These are phyloP conservation scores for Eupithecia insigniata DNA, from an alignment of 2,888 invertebrate species.

Conservation along the genomic window DNA sequence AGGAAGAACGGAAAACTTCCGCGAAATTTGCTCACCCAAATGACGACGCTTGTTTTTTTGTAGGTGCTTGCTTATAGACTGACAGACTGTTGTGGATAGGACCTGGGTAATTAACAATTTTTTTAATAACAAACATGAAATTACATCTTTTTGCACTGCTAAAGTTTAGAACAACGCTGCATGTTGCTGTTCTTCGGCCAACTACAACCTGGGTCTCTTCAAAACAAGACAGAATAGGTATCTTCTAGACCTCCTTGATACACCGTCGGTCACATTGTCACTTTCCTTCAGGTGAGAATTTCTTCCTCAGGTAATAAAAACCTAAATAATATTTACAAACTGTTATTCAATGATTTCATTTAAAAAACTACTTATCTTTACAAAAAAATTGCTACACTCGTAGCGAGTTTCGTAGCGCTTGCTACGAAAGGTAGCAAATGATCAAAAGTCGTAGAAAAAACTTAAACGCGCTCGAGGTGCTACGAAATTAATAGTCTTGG, in stretches of 20 bases:
- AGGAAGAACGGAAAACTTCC: slow-evolving; percentile 80
- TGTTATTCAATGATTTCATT: background rate
- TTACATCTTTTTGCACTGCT: background rate
- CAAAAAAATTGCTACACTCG: background rate
- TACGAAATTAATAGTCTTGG: slow-evolving; percentile 19
- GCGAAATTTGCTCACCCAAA: slow-evolving; percentile 82
- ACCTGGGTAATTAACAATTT: slow-evolving; percentile 50
- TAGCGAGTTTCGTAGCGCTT: background rate
- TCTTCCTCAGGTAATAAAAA: background rate
- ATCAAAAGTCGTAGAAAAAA: slow-evolving; percentile 12
- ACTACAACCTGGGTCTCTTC: background rate
- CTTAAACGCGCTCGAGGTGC: slow-evolving; percentile 29
- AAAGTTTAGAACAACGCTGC: background rate
- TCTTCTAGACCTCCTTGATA: background rate
- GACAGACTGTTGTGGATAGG: slow-evolving; percentile 61
- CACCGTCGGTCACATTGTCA: no score
- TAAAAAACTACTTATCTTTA: background rate
- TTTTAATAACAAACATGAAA: no score
- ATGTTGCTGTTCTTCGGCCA: background rate
- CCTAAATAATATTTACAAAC: background rate
- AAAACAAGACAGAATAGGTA: background rate
- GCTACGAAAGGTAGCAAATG: slow-evolving; percentile 29
- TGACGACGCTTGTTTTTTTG: slow-evolving; percentile 83
- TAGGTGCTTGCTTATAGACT: slow-evolving; percentile 76
- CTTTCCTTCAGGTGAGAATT: background rate